Percentiles rank a stretch among this genome's conserved stretches.
Conservation (phyloP, 2,888 invertebrate species). For the Epistrophe grossulariae region DNA sequence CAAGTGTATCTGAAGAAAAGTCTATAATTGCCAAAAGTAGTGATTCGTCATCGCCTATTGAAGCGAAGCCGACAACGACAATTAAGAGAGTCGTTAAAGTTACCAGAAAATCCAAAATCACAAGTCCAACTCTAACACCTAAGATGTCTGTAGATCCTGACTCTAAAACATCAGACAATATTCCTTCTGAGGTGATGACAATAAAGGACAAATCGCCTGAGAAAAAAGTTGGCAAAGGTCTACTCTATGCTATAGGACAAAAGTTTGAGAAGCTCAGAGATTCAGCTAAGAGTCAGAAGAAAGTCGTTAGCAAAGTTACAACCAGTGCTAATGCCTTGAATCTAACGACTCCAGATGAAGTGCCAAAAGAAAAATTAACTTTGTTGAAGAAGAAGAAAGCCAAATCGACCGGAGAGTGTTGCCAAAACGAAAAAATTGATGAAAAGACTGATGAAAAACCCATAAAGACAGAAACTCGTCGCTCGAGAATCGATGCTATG, state of each 20-base stretch:
- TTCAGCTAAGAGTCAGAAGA: constrained; percentile 84
- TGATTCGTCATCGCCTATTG: constrained; percentile 77
- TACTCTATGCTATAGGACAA: constrained; percentile 91
- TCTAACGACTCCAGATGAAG: constrained; percentile 79
- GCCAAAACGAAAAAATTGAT: constrained; percentile 47
- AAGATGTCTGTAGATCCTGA: constrained; percentile 78
- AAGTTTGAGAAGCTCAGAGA: constrained; percentile 89
- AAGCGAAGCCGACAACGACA: constrained; percentile 77
- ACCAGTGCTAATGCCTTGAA: constrained; percentile 77
- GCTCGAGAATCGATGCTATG: constrained; percentile 85
- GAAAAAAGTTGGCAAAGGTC: constrained; percentile 86
- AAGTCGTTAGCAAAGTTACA: constrained; percentile 65
- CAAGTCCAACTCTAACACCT: constrained; percentile 79
- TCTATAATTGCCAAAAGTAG: constrained; percentile 76
- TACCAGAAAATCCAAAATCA: constrained; percentile 80
- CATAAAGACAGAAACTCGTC: constrained; percentile 80
- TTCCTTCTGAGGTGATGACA: constrained; percentile 77
- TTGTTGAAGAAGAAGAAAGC: constrained; percentile 84
- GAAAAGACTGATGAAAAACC: constrained; percentile 76
- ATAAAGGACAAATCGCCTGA: constrained; percentile 84
- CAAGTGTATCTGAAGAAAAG: constrained; percentile 78
- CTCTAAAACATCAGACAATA: constrained; percentile 80
- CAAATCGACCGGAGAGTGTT: constrained; percentile 77
- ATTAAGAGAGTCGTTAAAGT: constrained; percentile 79
- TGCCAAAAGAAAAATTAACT: constrained; percentile 81